Percentiles rank a stretch among this genome's conserved stretches.
phyloP scores from a whole-genome alignment of 2,797 vertebrate species.

The Silurus lanzhouensis region DNA sequence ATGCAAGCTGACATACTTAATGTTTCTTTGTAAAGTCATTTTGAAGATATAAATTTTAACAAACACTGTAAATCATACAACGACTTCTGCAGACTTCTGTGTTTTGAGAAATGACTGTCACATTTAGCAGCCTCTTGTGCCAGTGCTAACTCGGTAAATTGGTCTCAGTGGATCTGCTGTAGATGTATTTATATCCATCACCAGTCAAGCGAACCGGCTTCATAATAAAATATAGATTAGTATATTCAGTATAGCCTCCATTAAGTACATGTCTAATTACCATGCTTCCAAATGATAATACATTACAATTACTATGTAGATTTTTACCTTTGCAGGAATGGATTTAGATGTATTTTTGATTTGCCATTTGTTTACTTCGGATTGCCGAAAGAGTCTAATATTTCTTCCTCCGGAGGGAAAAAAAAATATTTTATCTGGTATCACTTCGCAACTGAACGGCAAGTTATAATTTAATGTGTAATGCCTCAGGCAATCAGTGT shows the following conservation, averaged over 20 bases:
- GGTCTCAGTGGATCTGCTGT: slow-evolving; percentile 36
- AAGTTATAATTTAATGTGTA: slow-evolving; percentile 35
- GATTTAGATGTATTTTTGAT: background rate
- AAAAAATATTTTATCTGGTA: background rate
- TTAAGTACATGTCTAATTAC: background rate
- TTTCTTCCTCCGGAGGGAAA: background rate
- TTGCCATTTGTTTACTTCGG: slow-evolving; percentile 3
- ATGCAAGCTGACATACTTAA: background rate
- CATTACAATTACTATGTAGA: background rate
- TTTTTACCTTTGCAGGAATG: background rate
- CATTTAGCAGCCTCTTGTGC: slow-evolving; percentile 19
- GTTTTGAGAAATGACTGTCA: slow-evolving; percentile 40
- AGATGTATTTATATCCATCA: slow-evolving; percentile 36
- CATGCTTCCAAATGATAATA: background rate
- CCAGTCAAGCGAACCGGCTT: slow-evolving; percentile 18
- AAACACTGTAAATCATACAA: slow-evolving; percentile 14
- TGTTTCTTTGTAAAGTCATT: background rate
- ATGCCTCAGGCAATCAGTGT: slow-evolving; percentile 23
- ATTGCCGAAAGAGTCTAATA: background rate
- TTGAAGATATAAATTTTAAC: background rate
- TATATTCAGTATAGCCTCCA: slow-evolving; percentile 12
- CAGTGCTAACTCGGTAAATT: slow-evolving; percentile 26
- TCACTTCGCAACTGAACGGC: slow-evolving; percentile 13
- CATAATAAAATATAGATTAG: slow-evolving; percentile 4
- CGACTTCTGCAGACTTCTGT: slow-evolving; percentile 15